A percentile compares a stretch with the other conserved stretches of the same genome.
phyloP scores from a whole-genome alignment of 1,140 invertebrate genomes.

The Drosophila punjabiensis region DNA sequence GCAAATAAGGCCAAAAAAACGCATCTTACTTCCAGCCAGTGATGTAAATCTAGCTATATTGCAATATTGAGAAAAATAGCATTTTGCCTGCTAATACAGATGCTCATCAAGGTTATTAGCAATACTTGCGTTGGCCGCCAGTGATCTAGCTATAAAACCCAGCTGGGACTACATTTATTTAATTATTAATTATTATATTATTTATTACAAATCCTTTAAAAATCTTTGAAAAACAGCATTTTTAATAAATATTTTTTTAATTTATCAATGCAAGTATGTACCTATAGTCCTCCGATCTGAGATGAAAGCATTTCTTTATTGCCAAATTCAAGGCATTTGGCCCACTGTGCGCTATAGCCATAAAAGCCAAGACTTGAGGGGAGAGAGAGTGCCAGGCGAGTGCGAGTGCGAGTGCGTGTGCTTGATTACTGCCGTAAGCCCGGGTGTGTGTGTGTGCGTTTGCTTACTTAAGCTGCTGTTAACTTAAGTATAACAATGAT shows the following conservation, averaged over 20 bases:
- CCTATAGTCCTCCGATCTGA: neutral
- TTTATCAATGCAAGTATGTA: neutral
- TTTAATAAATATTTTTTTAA: neutral
- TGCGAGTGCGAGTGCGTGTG: constrained; percentile 40
- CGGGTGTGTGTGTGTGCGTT: constrained; percentile 25
- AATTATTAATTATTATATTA: neutral
- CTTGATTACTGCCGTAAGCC: constrained; percentile 67
- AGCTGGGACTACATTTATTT: too few species aligned
- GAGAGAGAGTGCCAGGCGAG: too few species aligned
- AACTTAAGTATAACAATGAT: constrained; percentile 83
- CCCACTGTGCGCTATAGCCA: constrained; percentile 48
- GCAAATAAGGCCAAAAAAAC: too few species aligned
- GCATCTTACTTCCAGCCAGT: too few species aligned
- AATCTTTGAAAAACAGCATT: neutral
- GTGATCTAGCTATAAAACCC: too few species aligned
- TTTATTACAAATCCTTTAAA: neutral
- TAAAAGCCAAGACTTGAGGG: constrained; percentile 35
- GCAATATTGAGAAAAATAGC: too few species aligned
- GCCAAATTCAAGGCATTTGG: too few species aligned
- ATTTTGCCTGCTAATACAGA: too few species aligned
- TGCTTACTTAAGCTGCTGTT: constrained; percentile 78
- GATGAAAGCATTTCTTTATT: neutral
- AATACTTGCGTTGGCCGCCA: too few species aligned
- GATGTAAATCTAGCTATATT: too few species aligned
- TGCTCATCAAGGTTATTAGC: too few species aligned